Percentiles rank a stretch among this genome's conserved stretches.
phyloP scores from a whole-genome alignment of 2,888 invertebrate genomes.

The Chamaedrilus cognettii region DNA sequence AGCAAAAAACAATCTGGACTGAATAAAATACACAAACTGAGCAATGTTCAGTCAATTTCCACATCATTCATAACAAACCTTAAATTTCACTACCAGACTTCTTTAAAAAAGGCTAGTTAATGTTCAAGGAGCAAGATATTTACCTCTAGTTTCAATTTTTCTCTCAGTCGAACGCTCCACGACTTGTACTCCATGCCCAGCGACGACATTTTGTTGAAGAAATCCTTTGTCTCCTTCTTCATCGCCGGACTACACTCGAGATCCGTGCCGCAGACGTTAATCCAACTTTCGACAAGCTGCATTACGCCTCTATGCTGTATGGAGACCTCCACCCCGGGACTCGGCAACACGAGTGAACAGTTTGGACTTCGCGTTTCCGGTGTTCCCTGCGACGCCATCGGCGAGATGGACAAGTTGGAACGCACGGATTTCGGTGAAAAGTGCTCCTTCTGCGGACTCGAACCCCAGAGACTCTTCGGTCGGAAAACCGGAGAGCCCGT shows the following conservation, averaged over 20 bases:
- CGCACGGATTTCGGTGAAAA: constrained; percentile 4
- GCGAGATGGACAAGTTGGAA: constrained; percentile 1
- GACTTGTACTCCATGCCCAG: constrained; percentile 64
- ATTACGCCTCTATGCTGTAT: constrained; percentile 52
- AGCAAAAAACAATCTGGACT: too few relatives aligned
- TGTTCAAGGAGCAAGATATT: too few relatives aligned
- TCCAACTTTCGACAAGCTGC: constrained; percentile 55
- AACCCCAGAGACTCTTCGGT: constrained; percentile 6
- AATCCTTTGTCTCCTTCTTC: constrained; percentile 63
- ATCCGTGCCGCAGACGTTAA: constrained; percentile 50
- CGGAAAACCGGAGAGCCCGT: constrained; percentile 7
- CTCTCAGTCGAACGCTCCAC: constrained; percentile 53
- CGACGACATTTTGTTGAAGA: constrained; percentile 62
- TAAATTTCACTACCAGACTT: too few relatives aligned
- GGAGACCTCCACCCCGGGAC: constrained; percentile 48
- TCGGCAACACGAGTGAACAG: constrained; percentile 24
- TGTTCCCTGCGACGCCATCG: background rate
- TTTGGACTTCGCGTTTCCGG: constrained; percentile 26
- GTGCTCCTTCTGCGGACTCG: background rate
- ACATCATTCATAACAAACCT: too few relatives aligned
- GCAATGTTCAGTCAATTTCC: too few relatives aligned
- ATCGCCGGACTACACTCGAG: constrained; percentile 46
- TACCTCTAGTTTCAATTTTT: constrained; percentile 17
- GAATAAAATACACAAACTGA: too few relatives aligned
- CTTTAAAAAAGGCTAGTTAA: too few relatives aligned